Base-by-base conservation (phyloP, 37 sponge, comb jelly and placozoan genomes). In the Halichondria panicea region DNA sequence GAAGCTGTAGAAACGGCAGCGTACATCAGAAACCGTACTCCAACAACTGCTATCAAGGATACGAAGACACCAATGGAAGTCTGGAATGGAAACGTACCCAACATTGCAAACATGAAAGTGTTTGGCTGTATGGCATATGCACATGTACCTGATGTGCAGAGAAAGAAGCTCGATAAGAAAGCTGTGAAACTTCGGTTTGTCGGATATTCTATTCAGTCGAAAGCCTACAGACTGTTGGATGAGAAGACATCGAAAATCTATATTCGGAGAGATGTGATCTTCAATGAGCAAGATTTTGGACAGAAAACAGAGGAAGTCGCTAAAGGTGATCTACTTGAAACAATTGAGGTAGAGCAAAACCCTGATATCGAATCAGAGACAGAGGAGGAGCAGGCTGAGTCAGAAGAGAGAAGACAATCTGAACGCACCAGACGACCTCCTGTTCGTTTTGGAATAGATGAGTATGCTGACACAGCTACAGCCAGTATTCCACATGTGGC, bases 1-100 rank as follows among this genome's bases (percentile, higher is more conserved):
- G 83, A 82, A 82, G 83, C 83, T n/a, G 68, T 82, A 34, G 56
- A 53, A 9, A 64, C 83, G 30, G 81, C 72, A 32, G 75, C 75
- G 40, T 79, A 40, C 39, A 33, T 68, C 7, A 50, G 70, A 31
- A 79, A 79, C 61, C 66, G 70, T 33, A 31, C 43, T 5, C 32
- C 44, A 48, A 79, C 80, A 24, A 54, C 70, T 40, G 71, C 68
- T 21, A 42, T 52, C 33, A 66, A 66, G 27, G 36, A 9, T 27
- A 24, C 50, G 70, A 28, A 31, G 27, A 66, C 78, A 45, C 68
- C 68, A 8, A 55, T 55, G 30, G 33, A 55, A 21, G 24, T 32
- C 24, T 54, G 46, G 33, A 28, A 34, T 74, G 77, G 46, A 21
- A 62, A 42, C 43, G 27, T 31, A 65, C 68, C 78, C 22, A 11